Percentiles rank a stretch among this genome's conserved stretches.
Conservation (phyloP, 1,140 invertebrate species). For the Tribolium madens region DNA sequence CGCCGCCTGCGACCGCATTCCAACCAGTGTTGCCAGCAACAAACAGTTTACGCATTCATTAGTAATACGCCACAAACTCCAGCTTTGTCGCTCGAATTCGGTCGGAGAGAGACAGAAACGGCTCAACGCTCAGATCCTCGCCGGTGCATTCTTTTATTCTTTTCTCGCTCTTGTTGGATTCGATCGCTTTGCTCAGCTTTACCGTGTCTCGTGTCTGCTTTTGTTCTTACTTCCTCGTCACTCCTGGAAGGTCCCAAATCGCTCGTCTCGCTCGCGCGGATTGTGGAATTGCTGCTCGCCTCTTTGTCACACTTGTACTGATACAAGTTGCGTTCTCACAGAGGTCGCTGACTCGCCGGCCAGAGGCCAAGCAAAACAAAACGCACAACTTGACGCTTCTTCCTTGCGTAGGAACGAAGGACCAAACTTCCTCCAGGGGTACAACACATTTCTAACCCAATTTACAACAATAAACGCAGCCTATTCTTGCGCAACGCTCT, state of each 20-base stretch:
- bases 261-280: constrained; percentile 25
- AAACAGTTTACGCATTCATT: constrained; percentile 65
- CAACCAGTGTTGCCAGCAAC: constrained; percentile 63
- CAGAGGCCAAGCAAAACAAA: constrained; percentile 63
- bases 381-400: constrained; percentile 60
- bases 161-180: constrained; percentile 49
- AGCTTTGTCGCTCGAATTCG: constrained; percentile 35
- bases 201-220: constrained; percentile 59
- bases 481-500: constrained; percentile 29
- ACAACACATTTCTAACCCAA: not conserved
- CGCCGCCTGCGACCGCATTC: constrained; percentile 63
- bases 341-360: constrained; percentile 62
- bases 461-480: constrained; percentile 29
- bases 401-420: constrained; percentile 42
- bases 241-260: constrained; percentile 40
- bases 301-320: constrained; percentile 49
- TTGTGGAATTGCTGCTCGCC: constrained; percentile 41
- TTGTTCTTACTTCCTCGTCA: constrained; percentile 59
- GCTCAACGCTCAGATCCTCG: constrained; percentile 16
- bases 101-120: constrained; percentile 1
- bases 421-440: too few species aligned
- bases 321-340: constrained; percentile 60
- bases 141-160: constrained; percentile 49
- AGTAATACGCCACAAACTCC: constrained; percentile 60
- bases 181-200: constrained; percentile 51